phyloP scores from a whole-genome alignment of 2,797 vertebrate genomes.

The Caiman crocodilus region DNA sequence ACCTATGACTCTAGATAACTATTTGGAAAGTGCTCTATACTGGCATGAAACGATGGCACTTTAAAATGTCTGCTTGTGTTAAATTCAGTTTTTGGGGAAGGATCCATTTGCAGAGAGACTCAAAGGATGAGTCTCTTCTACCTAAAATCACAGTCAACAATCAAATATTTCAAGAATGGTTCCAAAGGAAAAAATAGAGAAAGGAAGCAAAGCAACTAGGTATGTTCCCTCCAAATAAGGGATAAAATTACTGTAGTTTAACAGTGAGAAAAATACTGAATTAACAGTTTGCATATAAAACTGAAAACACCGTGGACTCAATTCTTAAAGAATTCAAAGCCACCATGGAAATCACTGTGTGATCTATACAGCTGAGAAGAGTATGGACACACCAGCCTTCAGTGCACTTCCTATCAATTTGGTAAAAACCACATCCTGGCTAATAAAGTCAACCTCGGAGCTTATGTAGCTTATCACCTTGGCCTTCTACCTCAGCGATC shows the following conservation, averaged over 20 bases:
- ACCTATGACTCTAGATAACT: background rate
- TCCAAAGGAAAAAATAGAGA: background rate
- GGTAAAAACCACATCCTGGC: constrained; percentile 58
- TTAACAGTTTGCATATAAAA: background rate
- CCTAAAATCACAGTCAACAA: background rate
- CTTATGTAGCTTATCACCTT: constrained; percentile 54
- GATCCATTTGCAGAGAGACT: background rate
- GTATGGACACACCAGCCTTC: background rate
- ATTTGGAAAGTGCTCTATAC: background rate
- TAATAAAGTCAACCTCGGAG: constrained; percentile 24
- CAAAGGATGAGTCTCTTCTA: no score
- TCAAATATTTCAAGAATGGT: background rate
- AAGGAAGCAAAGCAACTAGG: background rate
- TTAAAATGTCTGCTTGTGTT: background rate
- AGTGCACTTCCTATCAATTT: constrained; percentile 37
- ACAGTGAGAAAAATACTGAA: background rate
- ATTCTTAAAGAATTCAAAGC: background rate
- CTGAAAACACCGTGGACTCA: background rate
- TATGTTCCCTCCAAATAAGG: background rate
- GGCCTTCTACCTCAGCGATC: constrained; percentile 50
- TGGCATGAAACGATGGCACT: background rate
- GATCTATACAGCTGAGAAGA: background rate
- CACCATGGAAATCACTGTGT: background rate
- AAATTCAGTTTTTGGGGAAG: background rate
- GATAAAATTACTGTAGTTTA: background rate